Evolutionary conservation across 2,113 vertebrate genomes (phyloP).

Genomic region (Daboia siamensis): DNA sequence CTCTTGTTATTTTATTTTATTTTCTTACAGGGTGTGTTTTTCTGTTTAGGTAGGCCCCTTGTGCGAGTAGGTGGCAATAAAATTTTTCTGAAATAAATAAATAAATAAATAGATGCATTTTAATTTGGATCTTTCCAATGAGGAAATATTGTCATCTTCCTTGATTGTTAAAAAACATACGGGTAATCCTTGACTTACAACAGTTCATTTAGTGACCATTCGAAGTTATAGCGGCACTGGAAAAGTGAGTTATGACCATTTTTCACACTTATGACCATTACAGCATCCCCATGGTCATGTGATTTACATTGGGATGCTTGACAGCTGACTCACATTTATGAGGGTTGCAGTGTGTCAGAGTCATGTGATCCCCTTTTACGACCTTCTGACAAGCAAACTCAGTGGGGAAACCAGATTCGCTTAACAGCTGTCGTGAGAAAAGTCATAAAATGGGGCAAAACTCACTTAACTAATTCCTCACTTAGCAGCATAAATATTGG

Average conservation of each 20-base stretch:
- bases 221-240: background rate
- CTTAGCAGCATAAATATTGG: background rate
- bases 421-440: background rate
- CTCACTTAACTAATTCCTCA: background rate
- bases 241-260: background rate
- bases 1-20: too few species aligned
- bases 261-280: background rate
- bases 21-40: too few species aligned
- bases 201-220: background rate
- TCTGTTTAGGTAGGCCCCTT: too few species aligned
- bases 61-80: too few species aligned
- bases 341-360: accelerated
- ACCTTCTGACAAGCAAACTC: background rate
- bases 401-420: background rate
- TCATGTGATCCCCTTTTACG: background rate
- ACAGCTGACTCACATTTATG: background rate
- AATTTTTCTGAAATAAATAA: too few species aligned
- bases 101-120: background rate
- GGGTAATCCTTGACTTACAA: background rate
- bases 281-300: background rate
- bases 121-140: background rate
- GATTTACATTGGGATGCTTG: background rate
- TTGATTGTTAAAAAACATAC: background rate
- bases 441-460: background rate
- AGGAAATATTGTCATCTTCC: background rate